Percentiles rank a stretch among this genome's conserved stretches.
Conservation (phyloP, 2,113 vertebrate species). For the Craseonycteris thonglongyai region DNA sequence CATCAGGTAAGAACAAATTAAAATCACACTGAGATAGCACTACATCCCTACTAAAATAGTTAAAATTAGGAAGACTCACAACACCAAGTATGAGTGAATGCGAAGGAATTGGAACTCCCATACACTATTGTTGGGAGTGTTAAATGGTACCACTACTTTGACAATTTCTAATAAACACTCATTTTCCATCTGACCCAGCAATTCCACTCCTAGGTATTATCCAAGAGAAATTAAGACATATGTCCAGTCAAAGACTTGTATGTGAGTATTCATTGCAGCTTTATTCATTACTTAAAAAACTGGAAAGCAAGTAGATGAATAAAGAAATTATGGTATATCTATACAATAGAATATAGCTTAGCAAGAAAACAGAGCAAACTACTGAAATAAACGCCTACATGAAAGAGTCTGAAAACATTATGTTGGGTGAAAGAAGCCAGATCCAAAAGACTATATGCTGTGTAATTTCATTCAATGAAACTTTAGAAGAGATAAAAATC, state of each 20-base stretch:
- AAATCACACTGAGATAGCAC: neutral
- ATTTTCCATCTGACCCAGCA: neutral
- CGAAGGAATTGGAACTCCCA: neutral
- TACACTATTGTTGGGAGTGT: neutral
- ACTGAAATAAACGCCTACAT: neutral
- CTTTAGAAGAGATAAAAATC: neutral
- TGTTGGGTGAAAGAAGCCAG: neutral
- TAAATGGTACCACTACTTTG: neutral
- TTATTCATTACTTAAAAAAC: neutral
- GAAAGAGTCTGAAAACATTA: neutral
- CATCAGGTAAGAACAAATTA: neutral
- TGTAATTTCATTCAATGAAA: neutral
- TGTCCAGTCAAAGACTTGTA: neutral
- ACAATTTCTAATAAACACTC: neutral
- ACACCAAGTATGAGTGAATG: neutral
- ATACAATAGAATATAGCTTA: neutral
- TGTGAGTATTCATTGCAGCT: neutral
- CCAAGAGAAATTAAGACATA: neutral
- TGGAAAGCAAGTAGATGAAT: neutral
- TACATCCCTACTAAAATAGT: neutral
- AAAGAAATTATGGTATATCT: neutral
- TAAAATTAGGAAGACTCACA: neutral
- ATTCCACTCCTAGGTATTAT: neutral
- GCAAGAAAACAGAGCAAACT: neutral
- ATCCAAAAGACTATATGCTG: neutral